Evolutionary conservation across 30 jellyfish, hydroid and myxozoan species (phyloP), one percentile per base, ranked within the genome.

Genomic region (Aurelia aurita complex sp. Pacific): DNA sequence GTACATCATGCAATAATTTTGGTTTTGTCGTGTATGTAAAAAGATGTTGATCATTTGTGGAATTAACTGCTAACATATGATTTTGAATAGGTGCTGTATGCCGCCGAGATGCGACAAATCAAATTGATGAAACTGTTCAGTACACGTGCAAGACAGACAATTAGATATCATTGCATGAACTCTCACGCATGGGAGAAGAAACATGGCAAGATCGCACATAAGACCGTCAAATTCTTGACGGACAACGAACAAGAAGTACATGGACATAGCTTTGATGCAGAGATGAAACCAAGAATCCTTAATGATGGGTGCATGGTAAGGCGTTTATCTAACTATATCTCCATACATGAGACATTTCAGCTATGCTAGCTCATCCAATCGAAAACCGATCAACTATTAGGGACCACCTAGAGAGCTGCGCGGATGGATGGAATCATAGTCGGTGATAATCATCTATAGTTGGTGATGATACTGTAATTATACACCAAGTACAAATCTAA

Each of bases 281-380:
- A 69, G 18, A 35, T 93, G 18, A 82, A 76, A 34, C 85, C 94
- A 80, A 68, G 53, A 43, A 50, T 75, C 66, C 59, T 83, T 55
- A 68, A 73, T 34, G 97, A 93, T 79, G 96, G 88, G 19, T 92
- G 98, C 98, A 86, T 62, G 98, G 98, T 92, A 55, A 55, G 86
- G 15, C 57, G 11, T 8, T 46, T 46, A 46, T 46, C 57, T 14
- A 46, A 46, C 57, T 9, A 46, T 46, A 46, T 46, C 8, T 46
- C 54, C 54, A 12, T 50, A 46, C 14, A 17, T 38, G 64, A 59
- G 72, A 57, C 35, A 36, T 63, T 34, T 55, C 78, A 71, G 59
- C 11, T 23, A 34, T 43, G 15, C 60, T 43, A 14, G 60, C 70
- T 17, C 69, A 7, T 36, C 13, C 23, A 32, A 16, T 62, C 9